A percentile compares a stretch with the other conserved stretches of the same genome.
Conservation (phyloP, 2,113 vertebrate species). For the Rynchops niger region DNA sequence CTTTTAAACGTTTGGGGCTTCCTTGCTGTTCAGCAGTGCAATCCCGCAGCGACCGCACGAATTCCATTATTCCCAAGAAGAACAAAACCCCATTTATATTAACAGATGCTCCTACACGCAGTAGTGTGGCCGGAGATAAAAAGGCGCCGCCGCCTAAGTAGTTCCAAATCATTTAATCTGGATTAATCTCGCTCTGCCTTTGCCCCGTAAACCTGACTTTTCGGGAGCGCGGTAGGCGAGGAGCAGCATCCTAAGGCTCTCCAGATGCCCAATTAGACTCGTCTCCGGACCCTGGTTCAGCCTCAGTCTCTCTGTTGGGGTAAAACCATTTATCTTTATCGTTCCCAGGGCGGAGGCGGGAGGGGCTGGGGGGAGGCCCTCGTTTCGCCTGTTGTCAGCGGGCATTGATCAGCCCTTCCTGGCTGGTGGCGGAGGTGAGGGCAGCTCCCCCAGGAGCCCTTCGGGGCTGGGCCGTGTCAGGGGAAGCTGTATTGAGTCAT, state of each 20-base stretch:
- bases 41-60: not conserved
- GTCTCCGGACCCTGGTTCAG: not conserved
- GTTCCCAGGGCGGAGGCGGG: conserved; percentile 39
- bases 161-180: not conserved
- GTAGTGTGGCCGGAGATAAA: not conserved
- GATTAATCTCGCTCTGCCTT: not conserved
- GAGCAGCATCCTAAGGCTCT: not conserved
- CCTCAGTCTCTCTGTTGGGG: conserved; percentile 33
- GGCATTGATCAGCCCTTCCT: conserved; percentile 73
- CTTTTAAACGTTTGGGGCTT: not conserved
- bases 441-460: conserved; percentile 74
- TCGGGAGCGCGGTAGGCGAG: not conserved
- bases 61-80: not conserved
- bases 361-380: conserved; percentile 59
- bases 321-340: conserved; percentile 70
- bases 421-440: conserved; percentile 72
- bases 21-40: not conserved
- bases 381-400: conserved; percentile 69
- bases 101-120: not conserved
- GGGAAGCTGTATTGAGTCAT: conserved; percentile 74
- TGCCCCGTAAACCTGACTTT: conserved; percentile 10
- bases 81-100: not conserved
- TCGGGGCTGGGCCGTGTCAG: conserved; percentile 68
- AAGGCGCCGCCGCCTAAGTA: not conserved
- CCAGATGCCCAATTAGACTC: not conserved